phyloP scores from a whole-genome alignment of 1,140 invertebrate genomes.

The Leguminivora glycinivorella region DNA sequence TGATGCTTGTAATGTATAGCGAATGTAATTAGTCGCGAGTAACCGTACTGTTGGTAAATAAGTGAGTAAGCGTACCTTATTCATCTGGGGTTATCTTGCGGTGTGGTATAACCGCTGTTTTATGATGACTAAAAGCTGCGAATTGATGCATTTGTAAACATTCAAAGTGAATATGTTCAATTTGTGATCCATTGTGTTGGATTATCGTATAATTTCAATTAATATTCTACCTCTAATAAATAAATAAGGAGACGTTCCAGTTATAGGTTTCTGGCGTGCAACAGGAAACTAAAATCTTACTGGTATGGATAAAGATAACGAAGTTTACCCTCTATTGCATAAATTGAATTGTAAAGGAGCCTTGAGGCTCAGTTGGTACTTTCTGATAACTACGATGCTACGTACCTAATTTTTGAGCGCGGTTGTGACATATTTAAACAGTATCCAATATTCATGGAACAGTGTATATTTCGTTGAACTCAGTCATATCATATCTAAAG shows the following conservation, averaged over 20 bases:
- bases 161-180: background rate
- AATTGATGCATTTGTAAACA: conserved; percentile 3
- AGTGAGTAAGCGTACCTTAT: conserved; percentile 35
- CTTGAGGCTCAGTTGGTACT: too few species aligned
- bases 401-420: too few species aligned
- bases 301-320: too few species aligned
- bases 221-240: background rate
- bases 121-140: background rate
- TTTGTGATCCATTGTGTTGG: background rate
- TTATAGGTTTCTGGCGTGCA: too few species aligned
- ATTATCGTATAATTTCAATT: background rate
- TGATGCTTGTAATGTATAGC: conserved; percentile 34
- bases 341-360: too few species aligned
- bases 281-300: too few species aligned
- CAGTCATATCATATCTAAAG: background rate
- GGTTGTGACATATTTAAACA: too few species aligned
- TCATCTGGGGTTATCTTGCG: conserved; percentile 33
- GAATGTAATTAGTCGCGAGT: conserved; percentile 41
- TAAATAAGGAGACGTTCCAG: background rate
- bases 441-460: too few species aligned
- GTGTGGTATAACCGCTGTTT: conserved; percentile 17
- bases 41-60: conserved; percentile 50
- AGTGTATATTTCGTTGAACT: too few species aligned
- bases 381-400: too few species aligned
- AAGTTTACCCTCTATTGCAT: too few species aligned